Evolutionary conservation across 2,888 invertebrate genomes (phyloP).

Genomic region (Heliconius hortense): DNA sequence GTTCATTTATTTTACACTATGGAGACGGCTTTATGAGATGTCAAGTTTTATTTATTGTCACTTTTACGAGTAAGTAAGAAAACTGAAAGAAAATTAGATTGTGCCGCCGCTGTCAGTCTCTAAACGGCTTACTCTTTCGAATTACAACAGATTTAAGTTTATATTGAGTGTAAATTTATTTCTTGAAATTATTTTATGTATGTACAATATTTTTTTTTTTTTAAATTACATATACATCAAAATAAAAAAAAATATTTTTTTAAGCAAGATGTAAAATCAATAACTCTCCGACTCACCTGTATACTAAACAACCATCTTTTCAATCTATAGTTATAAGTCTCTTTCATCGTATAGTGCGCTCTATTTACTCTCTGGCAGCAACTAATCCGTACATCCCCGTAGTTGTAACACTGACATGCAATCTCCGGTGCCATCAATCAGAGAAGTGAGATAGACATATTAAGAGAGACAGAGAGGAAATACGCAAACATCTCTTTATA

Average conservation of each 20-base stretch:
- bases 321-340: not conserved
- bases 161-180: not conserved
- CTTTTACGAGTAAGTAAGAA: constrained; percentile 27
- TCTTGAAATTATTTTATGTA: no score
- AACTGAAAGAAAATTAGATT: constrained; percentile 28
- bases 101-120: constrained; percentile 13
- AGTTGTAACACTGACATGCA: constrained; percentile 80
- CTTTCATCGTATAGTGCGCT: constrained; percentile 46
- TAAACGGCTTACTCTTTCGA: constrained; percentile 14
- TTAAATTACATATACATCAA: no score
- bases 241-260: no score
- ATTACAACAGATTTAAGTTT: constrained; percentile 4
- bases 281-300: no score
- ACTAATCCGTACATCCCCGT: constrained; percentile 74
- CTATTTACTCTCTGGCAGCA: constrained; percentile 61
- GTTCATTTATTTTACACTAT: no score
- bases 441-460: constrained; percentile 44
- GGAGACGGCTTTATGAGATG: constrained; percentile 8
- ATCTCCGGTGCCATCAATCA: constrained; percentile 79
- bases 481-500: constrained; percentile 24
- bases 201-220: no score
- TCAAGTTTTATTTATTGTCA: constrained; percentile 25
- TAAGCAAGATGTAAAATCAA: no score
- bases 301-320: not conserved
- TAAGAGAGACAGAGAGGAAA: constrained; percentile 43